Conservation (phyloP, 2,113 vertebrate species). For the Dromiciops gliroides region DNA sequence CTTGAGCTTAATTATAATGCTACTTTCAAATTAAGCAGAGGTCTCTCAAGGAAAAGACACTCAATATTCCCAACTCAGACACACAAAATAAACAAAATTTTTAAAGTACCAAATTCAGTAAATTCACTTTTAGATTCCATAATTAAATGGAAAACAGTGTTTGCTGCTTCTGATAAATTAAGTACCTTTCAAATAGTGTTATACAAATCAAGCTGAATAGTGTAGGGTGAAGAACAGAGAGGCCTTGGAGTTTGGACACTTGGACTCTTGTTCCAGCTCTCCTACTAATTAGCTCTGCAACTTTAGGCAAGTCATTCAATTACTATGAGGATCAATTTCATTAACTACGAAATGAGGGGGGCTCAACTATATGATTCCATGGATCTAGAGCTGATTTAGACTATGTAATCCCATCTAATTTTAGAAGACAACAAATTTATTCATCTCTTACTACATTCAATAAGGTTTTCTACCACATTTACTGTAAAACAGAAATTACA, state of each 20-base stretch:
- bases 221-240: neutral
- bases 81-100: neutral
- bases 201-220: neutral
- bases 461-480: neutral
- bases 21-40: neutral
- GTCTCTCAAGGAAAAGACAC: neutral
- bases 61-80: neutral
- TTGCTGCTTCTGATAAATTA: neutral
- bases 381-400: neutral
- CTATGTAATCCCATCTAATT: neutral
- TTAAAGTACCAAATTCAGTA: neutral
- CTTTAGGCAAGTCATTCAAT: neutral
- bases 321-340: neutral
- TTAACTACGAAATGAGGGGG: neutral
- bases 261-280: neutral
- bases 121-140: neutral
- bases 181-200: neutral
- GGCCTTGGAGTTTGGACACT: neutral
- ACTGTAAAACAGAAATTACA: neutral
- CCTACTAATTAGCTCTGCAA: neutral
- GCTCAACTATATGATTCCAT: neutral
- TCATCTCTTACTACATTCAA: too few species aligned
- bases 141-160: neutral
- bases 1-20: neutral
- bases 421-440: neutral